Base-by-base conservation (phyloP, 2,888 invertebrate genomes). In the Rotaria socialis region DNA sequence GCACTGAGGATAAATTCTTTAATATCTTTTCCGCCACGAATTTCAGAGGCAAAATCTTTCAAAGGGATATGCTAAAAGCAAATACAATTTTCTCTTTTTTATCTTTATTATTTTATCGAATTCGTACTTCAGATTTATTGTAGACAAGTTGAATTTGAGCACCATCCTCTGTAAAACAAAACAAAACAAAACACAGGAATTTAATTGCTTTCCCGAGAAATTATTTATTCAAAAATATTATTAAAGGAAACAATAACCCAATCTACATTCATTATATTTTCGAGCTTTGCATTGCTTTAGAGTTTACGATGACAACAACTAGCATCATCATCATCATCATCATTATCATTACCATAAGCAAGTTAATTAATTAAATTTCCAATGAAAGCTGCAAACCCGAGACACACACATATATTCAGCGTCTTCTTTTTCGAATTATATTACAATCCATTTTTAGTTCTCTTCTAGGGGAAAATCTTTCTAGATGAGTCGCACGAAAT, bases 11-110 rank as follows among this genome's bases (percentile, higher is more conserved):
- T 90, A 89, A 93, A 92, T 88, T 92, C 92, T 88, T 93, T 92
- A 80, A 93, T 93, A 89, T 93, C 93, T 90, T 93, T 91, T n/a
- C 92, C 92, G n/a, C 93, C 93, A 74, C 93, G 90, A 60, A 93
- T 92, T 89, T 93, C 93, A 10, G 92, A 91, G 6, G 92, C 92
- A 89, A 93, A 93, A 89, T 93, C 93, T 89, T 93, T 93, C 92
- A 93, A 92, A 56, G 93, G 92, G 86, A 93, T 91, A 89, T 92
- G 92, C 92, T 92, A 89, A 2, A 89, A 86, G 55, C 56, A 50
- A 11, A 47, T 55, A 3, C 2, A 50, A 84, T 6, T 19, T n/a
- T 80, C 24, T 41, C 41, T 22, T 41, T 10, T 80, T 11, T 24
- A 5, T 47, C 16, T 14, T 27, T 80, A 41, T 35, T 35, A 35